Percentiles rank a stretch among this genome's conserved stretches.
phyloP scores from a whole-genome alignment of 2,113 vertebrate genomes.

The Tachycineta bicolor region DNA sequence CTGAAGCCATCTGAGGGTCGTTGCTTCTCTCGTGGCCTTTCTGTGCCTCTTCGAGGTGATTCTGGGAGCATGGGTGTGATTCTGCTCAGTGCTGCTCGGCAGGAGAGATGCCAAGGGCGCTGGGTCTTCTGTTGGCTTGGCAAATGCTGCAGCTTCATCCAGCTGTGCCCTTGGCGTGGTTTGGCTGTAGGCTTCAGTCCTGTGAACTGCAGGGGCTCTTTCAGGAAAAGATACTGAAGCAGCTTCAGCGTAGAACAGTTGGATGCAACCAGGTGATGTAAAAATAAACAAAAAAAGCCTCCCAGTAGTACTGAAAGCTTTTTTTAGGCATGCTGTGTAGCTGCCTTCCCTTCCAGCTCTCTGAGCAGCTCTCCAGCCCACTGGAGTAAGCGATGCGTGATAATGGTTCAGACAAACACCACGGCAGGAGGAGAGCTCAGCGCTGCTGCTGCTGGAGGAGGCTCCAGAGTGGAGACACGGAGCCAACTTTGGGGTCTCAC shows the following conservation, averaged over 20 bases:
- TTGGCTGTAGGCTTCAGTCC: not conserved
- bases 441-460: not conserved
- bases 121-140: not conserved
- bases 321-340: not conserved
- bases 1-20: not conserved
- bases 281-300: not conserved
- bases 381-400: not conserved
- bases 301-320: not conserved
- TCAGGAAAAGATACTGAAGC: not conserved
- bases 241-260: not conserved
- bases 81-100: not conserved
- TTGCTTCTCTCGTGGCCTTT: not conserved
- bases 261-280: not conserved
- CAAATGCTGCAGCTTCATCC: not conserved
- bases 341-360: not conserved
- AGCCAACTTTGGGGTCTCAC: not conserved
- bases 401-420: conserved; percentile 21
- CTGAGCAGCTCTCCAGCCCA: conserved; percentile 18
- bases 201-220: not conserved
- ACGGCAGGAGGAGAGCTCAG: not conserved
- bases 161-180: not conserved
- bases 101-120: not conserved
- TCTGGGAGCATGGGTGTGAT: fast-evolving
- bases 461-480: not conserved
- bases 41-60: not conserved